Conservation (phyloP, 2,888 invertebrate genomes). For the Scotopteryx bipunctaria region DNA sequence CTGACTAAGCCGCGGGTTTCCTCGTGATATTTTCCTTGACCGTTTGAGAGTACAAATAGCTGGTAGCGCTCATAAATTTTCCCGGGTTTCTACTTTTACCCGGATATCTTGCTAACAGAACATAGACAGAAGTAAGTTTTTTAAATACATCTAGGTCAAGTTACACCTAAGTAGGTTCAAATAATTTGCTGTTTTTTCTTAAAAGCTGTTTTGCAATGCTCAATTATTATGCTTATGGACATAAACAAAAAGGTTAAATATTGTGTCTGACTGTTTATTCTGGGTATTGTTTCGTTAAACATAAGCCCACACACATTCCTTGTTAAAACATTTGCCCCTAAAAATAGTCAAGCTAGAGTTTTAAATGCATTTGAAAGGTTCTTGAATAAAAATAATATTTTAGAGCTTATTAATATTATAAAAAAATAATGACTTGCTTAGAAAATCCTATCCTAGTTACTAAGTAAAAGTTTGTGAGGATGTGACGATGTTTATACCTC, state of each 20-base stretch:
- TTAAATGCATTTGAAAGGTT: background rate
- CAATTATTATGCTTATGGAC: conserved; percentile 30
- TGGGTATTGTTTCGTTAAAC: conserved; percentile 59
- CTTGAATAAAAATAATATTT: background rate
- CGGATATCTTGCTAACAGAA: too few relatives aligned
- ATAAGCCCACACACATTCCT: conserved; percentile 50
- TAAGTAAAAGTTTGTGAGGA: too few relatives aligned
- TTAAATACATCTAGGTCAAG: background rate
- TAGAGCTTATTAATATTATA: too few relatives aligned
- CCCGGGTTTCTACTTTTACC: too few relatives aligned
- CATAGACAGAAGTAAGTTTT: too few relatives aligned
- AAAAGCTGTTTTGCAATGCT: conserved; percentile 41
- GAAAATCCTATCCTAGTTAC: too few relatives aligned
- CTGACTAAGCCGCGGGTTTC: too few relatives aligned
- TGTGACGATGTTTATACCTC: too few relatives aligned
- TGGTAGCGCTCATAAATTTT: too few relatives aligned
- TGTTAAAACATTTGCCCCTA: conserved; percentile 32
- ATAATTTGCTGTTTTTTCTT: conserved; percentile 26
- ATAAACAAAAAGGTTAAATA: conserved; percentile 37
- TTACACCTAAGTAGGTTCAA: background rate
- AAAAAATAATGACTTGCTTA: too few relatives aligned
- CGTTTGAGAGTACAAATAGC: too few relatives aligned
- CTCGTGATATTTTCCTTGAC: too few relatives aligned
- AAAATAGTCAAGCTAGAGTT: conserved; percentile 20
- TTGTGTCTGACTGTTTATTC: conserved; percentile 48